Evolutionary conservation across 2,113 vertebrate species (phyloP).

Genomic region (Numenius arquata): DNA sequence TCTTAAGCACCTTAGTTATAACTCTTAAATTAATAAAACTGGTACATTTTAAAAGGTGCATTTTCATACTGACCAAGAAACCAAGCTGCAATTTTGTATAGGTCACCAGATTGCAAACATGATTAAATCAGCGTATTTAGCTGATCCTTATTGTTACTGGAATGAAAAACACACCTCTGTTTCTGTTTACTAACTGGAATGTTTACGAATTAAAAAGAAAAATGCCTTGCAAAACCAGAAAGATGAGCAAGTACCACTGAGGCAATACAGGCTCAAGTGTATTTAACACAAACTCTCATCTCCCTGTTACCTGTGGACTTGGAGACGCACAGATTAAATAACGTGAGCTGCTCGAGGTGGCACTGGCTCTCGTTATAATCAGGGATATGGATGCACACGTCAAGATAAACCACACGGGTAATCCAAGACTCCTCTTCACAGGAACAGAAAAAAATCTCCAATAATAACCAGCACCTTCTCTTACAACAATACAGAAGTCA

Average conservation of each 20-base stretch:
- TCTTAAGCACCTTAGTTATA: not conserved
- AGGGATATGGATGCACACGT: constrained; percentile 66
- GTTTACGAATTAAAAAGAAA: not conserved
- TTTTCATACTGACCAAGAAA: not conserved
- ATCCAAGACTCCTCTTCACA: not conserved
- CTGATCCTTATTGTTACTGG: not conserved
- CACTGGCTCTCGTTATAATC: constrained; percentile 61
- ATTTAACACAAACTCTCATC: not conserved
- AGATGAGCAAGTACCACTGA: not conserved
- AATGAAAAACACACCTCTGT: not conserved
- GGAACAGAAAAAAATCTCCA: not conserved
- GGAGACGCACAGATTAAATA: constrained; percentile 67
- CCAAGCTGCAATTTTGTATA: not conserved
- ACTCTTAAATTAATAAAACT: not conserved
- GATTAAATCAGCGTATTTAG: not conserved
- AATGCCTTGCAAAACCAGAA: not conserved
- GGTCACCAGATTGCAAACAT: not conserved
- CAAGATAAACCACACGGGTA: not conserved
- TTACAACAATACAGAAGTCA: not conserved
- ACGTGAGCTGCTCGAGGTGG: constrained; percentile 71
- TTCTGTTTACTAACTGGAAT: not conserved
- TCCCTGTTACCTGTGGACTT: constrained; percentile 11
- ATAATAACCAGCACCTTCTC: not conserved
- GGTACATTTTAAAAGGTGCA: not conserved
- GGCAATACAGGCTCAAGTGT: not conserved